A percentile compares a stretch with the other conserved stretches of the same genome.
phyloP scores from a whole-genome alignment of 2,797 vertebrate genomes.

The Morus bassanus region DNA sequence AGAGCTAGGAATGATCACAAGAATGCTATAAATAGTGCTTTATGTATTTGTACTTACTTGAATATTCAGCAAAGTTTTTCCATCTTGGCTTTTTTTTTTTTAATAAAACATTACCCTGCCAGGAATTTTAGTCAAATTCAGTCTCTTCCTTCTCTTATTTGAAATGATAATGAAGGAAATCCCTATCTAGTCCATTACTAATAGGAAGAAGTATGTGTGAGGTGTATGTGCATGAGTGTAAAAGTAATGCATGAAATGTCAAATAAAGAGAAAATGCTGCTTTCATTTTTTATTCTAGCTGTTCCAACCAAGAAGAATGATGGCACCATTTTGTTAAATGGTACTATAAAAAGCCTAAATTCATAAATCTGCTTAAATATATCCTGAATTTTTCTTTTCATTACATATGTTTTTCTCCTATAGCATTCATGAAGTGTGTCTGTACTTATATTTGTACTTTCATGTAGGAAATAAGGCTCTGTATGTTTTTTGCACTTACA shows the following conservation, averaged over 20 bases:
- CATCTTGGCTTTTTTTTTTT: background rate
- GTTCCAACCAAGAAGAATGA: background rate
- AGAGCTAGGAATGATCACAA: background rate
- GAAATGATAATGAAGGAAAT: background rate
- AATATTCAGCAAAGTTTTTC: background rate
- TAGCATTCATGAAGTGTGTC: background rate
- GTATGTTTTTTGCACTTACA: background rate
- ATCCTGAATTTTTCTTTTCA: background rate
- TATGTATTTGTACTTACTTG: background rate
- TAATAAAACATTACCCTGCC: background rate
- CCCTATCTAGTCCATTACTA: background rate
- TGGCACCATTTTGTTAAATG: background rate
- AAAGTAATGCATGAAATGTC: background rate
- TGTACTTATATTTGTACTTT: background rate
- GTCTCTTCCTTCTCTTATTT: background rate
- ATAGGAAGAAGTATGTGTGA: background rate
- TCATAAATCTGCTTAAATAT: conserved; percentile 4
- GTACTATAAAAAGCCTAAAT: background rate
- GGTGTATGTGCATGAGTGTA: background rate
- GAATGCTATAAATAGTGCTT: background rate
- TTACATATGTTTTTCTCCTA: background rate
- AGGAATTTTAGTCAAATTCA: background rate
- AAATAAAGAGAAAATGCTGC: background rate
- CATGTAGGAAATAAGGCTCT: background rate
- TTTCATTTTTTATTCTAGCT: background rate